These are phyloP conservation scores for Cheilosia impressa DNA, from an alignment of 2,888 invertebrate genomes.

Conservation along the genomic window DNA sequence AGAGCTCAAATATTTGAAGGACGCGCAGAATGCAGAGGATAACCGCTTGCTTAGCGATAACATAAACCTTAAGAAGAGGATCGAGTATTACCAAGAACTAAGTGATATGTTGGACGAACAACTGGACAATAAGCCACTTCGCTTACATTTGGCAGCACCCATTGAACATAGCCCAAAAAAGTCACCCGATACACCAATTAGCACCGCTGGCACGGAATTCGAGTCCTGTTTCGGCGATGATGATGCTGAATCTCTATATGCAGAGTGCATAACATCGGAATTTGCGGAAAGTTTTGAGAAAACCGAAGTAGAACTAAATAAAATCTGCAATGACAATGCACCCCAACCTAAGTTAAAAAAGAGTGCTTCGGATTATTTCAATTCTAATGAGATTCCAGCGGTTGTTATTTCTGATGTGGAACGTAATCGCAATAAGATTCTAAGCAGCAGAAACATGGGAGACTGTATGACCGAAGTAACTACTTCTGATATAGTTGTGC, in stretches of 20 bases:
- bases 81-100: constrained; percentile 79
- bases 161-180: constrained; percentile 23
- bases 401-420: constrained; percentile 72
- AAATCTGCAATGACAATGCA: constrained; percentile 36
- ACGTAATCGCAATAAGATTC: constrained; percentile 78
- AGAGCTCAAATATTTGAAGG: constrained; percentile 78
- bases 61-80: constrained; percentile 79
- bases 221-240: constrained; percentile 78
- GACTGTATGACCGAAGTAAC: constrained; percentile 72
- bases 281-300: constrained; percentile 76
- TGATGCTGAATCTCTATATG: constrained; percentile 77
- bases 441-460: constrained; percentile 73
- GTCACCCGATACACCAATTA: constrained; percentile 69
- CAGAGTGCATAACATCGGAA: constrained; percentile 77
- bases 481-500: constrained; percentile 12
- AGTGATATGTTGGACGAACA: constrained; percentile 76
- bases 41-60: constrained; percentile 78
- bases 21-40: constrained; percentile 79
- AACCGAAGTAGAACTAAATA: constrained; percentile 75
- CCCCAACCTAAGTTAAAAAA: constrained; percentile 68
- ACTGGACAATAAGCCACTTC: constrained; percentile 12
- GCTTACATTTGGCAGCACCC: constrained; percentile 4
- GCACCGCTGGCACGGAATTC: constrained; percentile 77
- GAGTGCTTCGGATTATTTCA: constrained; percentile 79
- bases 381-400: constrained; percentile 78